Conservation (phyloP, 2,113 vertebrate species). For the Progne subis region DNA sequence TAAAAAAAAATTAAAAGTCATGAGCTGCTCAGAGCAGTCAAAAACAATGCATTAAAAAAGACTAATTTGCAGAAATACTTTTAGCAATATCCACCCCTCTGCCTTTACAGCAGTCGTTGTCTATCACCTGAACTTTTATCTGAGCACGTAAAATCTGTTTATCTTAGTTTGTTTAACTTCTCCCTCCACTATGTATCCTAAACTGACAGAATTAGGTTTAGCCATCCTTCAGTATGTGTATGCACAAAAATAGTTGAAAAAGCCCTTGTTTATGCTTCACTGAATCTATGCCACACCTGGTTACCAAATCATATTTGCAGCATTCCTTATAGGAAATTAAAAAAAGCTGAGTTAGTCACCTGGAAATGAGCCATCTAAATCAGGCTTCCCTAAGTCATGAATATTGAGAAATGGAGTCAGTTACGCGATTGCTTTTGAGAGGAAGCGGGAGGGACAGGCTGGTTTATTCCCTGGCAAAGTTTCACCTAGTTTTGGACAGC, state of each 20-base stretch:
- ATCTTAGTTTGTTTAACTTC: slow-evolving; percentile 41
- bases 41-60: background rate
- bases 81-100: background rate
- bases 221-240: slow-evolving; percentile 16
- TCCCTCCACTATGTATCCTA: slow-evolving; percentile 30
- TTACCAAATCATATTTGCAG: slow-evolving; percentile 79
- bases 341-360: slow-evolving; percentile 77
- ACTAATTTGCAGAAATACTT: slow-evolving; percentile 11
- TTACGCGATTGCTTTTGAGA: background rate
- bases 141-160: slow-evolving; percentile 53
- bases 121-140: slow-evolving; percentile 35
- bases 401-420: background rate
- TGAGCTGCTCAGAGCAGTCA: background rate
- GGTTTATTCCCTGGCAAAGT: background rate
- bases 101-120: background rate
- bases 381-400: slow-evolving; percentile 33
- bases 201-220: slow-evolving; percentile 61
- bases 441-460: background rate
- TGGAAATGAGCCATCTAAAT: slow-evolving; percentile 77
- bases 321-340: slow-evolving; percentile 80
- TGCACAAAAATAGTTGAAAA: slow-evolving; percentile 63
- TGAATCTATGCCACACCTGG: slow-evolving; percentile 84
- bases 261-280: slow-evolving; percentile 80
- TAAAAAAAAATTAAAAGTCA: background rate
- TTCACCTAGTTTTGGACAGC: background rate